Evolutionary conservation across 2,888 invertebrate species (phyloP).

Genomic region (Thereva nobilitata): DNA sequence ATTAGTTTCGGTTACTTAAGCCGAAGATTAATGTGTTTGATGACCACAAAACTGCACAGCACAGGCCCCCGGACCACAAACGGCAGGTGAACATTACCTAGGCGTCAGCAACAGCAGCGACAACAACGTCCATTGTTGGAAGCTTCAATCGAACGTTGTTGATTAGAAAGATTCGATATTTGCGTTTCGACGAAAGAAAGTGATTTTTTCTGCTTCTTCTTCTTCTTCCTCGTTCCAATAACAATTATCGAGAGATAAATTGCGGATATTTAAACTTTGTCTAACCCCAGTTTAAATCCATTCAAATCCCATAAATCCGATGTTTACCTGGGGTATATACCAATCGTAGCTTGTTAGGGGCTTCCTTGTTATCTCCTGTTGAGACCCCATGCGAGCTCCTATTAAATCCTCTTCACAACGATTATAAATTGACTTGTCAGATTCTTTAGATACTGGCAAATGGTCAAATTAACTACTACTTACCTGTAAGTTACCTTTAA

Average conservation of each 20-base stretch:
- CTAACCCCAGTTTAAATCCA: neutral
- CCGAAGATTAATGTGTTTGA: constrained; percentile 20
- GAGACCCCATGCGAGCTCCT: constrained; percentile 6
- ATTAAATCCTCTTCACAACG: constrained; percentile 1
- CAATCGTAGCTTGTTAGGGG: neutral
- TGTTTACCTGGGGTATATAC: neutral
- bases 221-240: too few species aligned
- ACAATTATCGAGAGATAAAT: too few species aligned
- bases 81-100: neutral
- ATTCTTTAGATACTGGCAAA: neutral
- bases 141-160: neutral
- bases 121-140: constrained; percentile 9
- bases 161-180: constrained; percentile 11
- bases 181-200: neutral
- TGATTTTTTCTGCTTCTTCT: too few species aligned
- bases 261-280: too few species aligned
- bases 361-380: too few species aligned
- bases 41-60: constrained; percentile 18
- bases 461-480: constrained; percentile 12
- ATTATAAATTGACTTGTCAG: constrained; percentile 25
- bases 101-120: constrained; percentile 5
- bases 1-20: constrained; percentile 32
- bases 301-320: constrained; percentile 7
- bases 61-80: neutral
- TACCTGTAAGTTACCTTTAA: neutral